phyloP scores from a whole-genome alignment of 2,797 vertebrate species.

The Fistularia commersonii region DNA sequence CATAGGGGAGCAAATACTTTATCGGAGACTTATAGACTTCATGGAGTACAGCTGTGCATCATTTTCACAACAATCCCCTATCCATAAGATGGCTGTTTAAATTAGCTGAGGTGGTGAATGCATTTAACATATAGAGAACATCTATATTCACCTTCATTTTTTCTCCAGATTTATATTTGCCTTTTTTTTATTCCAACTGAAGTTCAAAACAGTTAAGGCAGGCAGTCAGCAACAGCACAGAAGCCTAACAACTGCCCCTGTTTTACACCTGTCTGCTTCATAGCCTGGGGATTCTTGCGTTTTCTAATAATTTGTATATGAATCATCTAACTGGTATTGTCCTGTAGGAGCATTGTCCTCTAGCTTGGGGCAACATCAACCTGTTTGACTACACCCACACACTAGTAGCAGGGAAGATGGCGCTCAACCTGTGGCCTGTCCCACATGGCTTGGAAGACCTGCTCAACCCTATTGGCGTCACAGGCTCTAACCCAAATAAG shows the following conservation, averaged over 20 bases:
- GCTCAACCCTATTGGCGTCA: slow-evolving; percentile 95
- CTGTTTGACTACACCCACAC: slow-evolving; percentile 99
- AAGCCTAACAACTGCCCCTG: slow-evolving; percentile 6
- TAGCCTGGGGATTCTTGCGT: slow-evolving; percentile 13
- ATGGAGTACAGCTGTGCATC: too few relatives aligned
- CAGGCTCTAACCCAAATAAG: slow-evolving; percentile 98
- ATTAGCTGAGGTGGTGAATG: neutral
- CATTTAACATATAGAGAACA: neutral
- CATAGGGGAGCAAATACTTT: too few relatives aligned
- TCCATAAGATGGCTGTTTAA: neutral
- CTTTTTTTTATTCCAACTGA: too few relatives aligned
- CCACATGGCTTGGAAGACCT: slow-evolving; percentile 97
- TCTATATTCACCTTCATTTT: too few relatives aligned
- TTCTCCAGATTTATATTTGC: too few relatives aligned
- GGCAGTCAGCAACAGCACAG: neutral
- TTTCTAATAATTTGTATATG: slow-evolving; percentile 33
- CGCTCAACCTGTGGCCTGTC: slow-evolving; percentile 97
- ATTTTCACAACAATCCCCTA: neutral
- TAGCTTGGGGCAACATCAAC: slow-evolving; percentile 99
- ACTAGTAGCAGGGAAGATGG: slow-evolving; percentile 97
- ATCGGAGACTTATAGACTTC: too few relatives aligned
- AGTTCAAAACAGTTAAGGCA: too few relatives aligned
- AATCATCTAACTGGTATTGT: slow-evolving; percentile 32
- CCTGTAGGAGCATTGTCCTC: slow-evolving; percentile 92
- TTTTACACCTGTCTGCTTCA: slow-evolving; percentile 16